Evolutionary conservation across 2,888 invertebrate genomes (phyloP), one percentile per base, ranked within the genome.

Genomic region (Mystacides longicornis): DNA sequence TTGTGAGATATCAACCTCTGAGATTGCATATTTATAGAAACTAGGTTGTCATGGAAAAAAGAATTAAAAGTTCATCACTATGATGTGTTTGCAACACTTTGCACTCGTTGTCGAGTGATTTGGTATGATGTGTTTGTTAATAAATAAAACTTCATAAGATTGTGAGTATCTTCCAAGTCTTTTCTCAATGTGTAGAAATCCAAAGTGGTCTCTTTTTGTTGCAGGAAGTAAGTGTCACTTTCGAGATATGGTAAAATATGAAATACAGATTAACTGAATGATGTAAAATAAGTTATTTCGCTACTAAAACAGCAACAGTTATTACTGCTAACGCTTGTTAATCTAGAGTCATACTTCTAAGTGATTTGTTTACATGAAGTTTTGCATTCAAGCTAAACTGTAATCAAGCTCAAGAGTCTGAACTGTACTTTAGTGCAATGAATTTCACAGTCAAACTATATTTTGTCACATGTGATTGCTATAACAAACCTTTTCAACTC

Each of bases 151-250:
- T n/a, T n/a, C n/a, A n/a, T n/a, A n/a, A n/a, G n/a, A n/a, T n/a
- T n/a, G n/a, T n/a, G n/a, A n/a, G n/a, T n/a, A n/a, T n/a, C n/a
- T n/a, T n/a, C n/a, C n/a, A n/a, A n/a, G n/a, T n/a, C n/a, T n/a
- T n/a, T n/a, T n/a, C n/a, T n/a, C n/a, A n/a, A n/a, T n/a, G n/a
- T n/a, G n/a, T n/a, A n/a, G n/a, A n/a, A n/a, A n/a, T n/a, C n/a
- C n/a, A n/a, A n/a, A n/a, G n/a, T 31, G 14, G 16, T 51, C 60
- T 59, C 49, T 59, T 37, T 56, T 58, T 77, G 75, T 77, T 78
- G 68, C 78, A 78, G 78, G 77, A 78, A 78, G 78, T 78, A 77
- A 77, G 78, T 77, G 74, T 68, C 51, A 51, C 54, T 49, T 56
- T 55, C 43, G 55, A 51, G 58, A 56, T 58, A 52, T 53, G 59